Conservation (phyloP, 2,113 vertebrate species). For the Butorides virescens region DNA sequence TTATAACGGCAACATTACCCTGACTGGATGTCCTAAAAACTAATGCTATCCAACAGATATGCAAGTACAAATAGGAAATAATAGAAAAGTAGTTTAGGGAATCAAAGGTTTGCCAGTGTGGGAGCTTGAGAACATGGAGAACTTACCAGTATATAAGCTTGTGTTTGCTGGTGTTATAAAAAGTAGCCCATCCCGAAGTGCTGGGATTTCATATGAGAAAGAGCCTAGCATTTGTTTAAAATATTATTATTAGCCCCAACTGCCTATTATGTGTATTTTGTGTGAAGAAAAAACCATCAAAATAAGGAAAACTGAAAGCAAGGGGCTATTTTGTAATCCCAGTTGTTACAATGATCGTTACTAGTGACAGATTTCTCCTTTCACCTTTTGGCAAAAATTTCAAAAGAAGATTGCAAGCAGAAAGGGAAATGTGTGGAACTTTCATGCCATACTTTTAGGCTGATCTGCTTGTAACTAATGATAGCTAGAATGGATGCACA, state of each 20-base stretch:
- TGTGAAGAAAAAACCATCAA: background rate
- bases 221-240: background rate
- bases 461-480: background rate
- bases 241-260: background rate
- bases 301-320: background rate
- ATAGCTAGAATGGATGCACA: background rate
- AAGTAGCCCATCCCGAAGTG: background rate
- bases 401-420: background rate
- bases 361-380: background rate
- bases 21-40: background rate
- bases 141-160: background rate
- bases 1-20: background rate
- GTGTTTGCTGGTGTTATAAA: background rate
- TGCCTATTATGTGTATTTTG: background rate
- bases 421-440: background rate
- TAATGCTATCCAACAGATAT: background rate
- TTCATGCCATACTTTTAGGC: background rate
- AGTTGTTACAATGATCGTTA: background rate
- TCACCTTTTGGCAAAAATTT: background rate
- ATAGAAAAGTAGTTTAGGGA: background rate
- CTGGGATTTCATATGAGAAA: background rate
- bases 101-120: background rate
- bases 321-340: background rate
- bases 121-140: background rate
- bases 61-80: background rate